Percentiles rank a stretch among this genome's conserved stretches.
Conservation (phyloP, 2,113 vertebrate species). For the Lamprotornis superbus region DNA sequence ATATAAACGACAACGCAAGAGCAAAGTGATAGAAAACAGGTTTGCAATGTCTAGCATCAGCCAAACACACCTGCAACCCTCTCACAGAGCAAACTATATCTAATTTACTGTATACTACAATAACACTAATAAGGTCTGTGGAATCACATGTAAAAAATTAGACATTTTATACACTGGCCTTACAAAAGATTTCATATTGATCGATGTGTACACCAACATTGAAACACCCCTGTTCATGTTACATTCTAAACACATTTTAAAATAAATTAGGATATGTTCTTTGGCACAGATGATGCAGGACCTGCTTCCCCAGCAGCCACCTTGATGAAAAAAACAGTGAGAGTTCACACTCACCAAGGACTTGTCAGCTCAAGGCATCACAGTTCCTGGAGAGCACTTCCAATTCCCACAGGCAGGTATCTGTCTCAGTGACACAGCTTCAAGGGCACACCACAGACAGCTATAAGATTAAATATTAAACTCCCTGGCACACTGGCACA, state of each 20-base stretch:
- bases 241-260: not conserved
- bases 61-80: not conserved
- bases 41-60: not conserved
- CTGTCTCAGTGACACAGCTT: not conserved
- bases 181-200: not conserved
- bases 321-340: slow-evolving; percentile 54
- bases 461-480: slow-evolving; percentile 26
- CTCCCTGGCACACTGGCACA: slow-evolving; percentile 2
- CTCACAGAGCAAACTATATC: not conserved
- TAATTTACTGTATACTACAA: not conserved
- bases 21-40: not conserved
- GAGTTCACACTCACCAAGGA: slow-evolving; percentile 61
- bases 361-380: slow-evolving; percentile 36
- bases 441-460: slow-evolving; percentile 23
- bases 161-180: not conserved
- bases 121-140: not conserved
- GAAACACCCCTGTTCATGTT: not conserved
- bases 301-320: not conserved
- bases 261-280: not conserved
- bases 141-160: not conserved
- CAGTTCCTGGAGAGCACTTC: slow-evolving; percentile 12
- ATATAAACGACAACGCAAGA: not conserved
- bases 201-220: fast-evolving
- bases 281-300: not conserved
- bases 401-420: slow-evolving; percentile 29